Evolutionary conservation across 2,113 vertebrate species (phyloP).

Genomic region (Plestiodon gilberti): DNA sequence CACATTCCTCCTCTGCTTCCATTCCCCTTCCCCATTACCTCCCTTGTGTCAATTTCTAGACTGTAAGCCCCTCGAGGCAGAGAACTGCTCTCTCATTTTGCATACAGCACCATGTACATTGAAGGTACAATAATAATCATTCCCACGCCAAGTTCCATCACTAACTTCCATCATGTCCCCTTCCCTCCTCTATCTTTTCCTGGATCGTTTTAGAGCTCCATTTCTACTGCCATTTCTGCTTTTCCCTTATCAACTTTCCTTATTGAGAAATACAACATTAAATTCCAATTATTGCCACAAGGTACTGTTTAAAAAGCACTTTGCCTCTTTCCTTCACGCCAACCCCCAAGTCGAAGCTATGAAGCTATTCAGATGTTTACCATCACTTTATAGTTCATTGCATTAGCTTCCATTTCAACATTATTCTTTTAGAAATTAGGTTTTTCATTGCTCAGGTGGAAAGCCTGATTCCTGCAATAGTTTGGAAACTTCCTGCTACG

Average conservation of each 20-base stretch:
- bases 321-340: conserved; percentile 26
- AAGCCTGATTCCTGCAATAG: conserved; percentile 13
- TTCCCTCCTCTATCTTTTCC: not conserved
- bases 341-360: conserved; percentile 17
- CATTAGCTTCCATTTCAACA: conserved; percentile 57
- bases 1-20: too few relatives aligned
- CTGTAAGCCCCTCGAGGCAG: too few relatives aligned
- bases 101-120: too few relatives aligned
- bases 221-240: conserved; percentile 13
- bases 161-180: not conserved
- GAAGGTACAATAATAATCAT: not conserved
- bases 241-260: not conserved
- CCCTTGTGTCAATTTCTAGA: too few relatives aligned
- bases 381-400: conserved; percentile 34
- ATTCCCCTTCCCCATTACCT: too few relatives aligned
- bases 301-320: conserved; percentile 30
- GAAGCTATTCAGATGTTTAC: conserved; percentile 74
- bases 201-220: not conserved
- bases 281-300: conserved; percentile 50
- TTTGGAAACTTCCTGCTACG: not conserved
- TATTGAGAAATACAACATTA: conserved; percentile 49
- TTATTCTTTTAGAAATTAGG: conserved; percentile 53
- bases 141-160: not conserved
- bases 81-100: too few relatives aligned
- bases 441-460: conserved; percentile 25